A percentile compares a stretch with the other conserved stretches of the same genome.
phyloP scores from a whole-genome alignment of 2,113 vertebrate species.

The Polyodon spathula region DNA sequence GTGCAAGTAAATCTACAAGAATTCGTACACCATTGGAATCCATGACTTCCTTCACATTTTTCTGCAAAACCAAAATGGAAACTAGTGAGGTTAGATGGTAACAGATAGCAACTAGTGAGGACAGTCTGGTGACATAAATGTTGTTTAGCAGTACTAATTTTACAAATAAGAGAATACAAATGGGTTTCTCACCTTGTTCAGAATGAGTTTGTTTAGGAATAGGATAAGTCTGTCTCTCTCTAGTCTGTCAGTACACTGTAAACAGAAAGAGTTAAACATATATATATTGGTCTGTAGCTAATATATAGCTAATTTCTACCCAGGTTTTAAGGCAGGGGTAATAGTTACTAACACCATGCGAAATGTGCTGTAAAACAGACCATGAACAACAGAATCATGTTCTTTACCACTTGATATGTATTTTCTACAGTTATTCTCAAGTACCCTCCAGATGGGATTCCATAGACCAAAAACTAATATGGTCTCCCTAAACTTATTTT shows the following conservation, averaged over 20 bases:
- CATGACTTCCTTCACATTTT: constrained; percentile 95
- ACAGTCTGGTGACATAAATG: not conserved
- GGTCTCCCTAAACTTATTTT: too few species aligned
- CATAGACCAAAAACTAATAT: too few species aligned
- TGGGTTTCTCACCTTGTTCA: constrained; percentile 70
- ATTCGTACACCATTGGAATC: constrained; percentile 92
- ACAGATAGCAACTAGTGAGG: not conserved
- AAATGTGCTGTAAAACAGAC: too few species aligned
- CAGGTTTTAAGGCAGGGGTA: too few species aligned
- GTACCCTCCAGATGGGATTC: too few species aligned
- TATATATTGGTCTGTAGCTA: too few species aligned
- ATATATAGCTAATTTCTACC: too few species aligned
- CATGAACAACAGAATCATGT: too few species aligned
- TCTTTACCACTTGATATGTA: too few species aligned
- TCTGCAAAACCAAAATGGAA: constrained; percentile 52
- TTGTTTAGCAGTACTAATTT: not conserved
- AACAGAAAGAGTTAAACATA: constrained; percentile 13
- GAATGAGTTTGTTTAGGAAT: constrained; percentile 94
- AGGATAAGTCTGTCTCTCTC: constrained; percentile 90
- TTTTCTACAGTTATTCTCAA: too few species aligned
- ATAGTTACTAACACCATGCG: too few species aligned
- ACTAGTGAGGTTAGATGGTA: too few species aligned
- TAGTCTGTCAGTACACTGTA: constrained; percentile 85
- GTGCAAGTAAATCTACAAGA: constrained; percentile 86
- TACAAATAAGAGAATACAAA: not conserved